Percentiles rank a stretch among this genome's conserved stretches.
Evolutionary conservation across 1,140 invertebrate species (phyloP).

Genomic region (Hesperophylax magnus): DNA sequence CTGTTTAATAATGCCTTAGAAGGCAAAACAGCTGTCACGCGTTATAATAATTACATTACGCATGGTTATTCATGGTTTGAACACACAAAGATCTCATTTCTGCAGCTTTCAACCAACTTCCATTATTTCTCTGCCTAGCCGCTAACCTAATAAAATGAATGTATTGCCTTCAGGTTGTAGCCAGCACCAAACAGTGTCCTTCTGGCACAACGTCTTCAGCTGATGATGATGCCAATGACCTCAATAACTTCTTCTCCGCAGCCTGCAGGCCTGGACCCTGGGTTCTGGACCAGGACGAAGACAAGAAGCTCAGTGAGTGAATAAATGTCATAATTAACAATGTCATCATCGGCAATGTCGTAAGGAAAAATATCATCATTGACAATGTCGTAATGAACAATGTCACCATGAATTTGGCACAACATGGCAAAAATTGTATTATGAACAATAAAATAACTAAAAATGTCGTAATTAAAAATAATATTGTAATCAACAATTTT

Average conservation of each 20-base stretch:
- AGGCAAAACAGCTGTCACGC: too few relatives aligned
- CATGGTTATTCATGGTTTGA: too few relatives aligned
- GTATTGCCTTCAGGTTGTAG: constrained; percentile 14
- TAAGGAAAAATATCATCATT: background rate
- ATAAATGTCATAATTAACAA: background rate
- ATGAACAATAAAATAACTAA: background rate
- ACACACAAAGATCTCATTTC: too few relatives aligned
- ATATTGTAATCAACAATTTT: too few relatives aligned
- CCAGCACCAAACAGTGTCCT: constrained; percentile 54
- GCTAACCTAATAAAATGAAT: too few relatives aligned
- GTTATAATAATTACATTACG: too few relatives aligned
- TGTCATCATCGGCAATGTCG: background rate
- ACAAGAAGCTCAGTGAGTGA: constrained; percentile 74
- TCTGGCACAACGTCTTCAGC: constrained; percentile 63
- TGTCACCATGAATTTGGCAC: background rate
- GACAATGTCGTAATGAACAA: background rate
- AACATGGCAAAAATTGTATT: too few relatives aligned
- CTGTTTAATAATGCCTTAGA: too few relatives aligned
- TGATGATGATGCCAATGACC: constrained; percentile 71
- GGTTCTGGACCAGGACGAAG: constrained; percentile 69
- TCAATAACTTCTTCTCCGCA: constrained; percentile 72
- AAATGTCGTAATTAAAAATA: background rate
- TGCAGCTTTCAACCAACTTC: too few relatives aligned
- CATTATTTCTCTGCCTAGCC: too few relatives aligned
- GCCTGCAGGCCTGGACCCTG: constrained; percentile 79